These are phyloP conservation scores for Bettongia penicillata DNA, from an alignment of 2,113 vertebrate genomes.

Conservation along the genomic window DNA sequence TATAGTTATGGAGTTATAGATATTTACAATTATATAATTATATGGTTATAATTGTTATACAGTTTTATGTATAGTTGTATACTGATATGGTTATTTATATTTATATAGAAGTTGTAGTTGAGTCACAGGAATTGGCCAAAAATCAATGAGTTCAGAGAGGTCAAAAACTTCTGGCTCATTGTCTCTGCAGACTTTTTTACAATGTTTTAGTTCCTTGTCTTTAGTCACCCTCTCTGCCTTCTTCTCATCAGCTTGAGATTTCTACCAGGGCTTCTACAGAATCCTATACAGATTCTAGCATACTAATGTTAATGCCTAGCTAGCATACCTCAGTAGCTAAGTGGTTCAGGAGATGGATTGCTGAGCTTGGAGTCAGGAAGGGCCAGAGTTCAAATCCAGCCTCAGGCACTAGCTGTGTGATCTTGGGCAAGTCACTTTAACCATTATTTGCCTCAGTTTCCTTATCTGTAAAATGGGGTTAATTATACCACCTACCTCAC, in stretches of 20 bases:
- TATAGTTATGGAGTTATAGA: too few species aligned
- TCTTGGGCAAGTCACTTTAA: background rate
- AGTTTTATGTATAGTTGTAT: too few species aligned
- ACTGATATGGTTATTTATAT: background rate
- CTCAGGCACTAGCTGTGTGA: background rate
- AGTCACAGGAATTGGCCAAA: background rate
- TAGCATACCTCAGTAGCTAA: background rate
- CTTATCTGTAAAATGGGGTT: background rate
- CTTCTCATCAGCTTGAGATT: background rate
- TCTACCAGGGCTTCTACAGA: background rate
- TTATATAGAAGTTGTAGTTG: background rate
- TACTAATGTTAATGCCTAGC: background rate
- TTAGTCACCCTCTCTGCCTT: too few species aligned
- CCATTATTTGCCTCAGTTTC: background rate
- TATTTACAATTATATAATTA: too few species aligned
- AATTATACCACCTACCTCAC: background rate
- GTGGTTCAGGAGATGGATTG: background rate
- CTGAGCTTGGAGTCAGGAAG: background rate
- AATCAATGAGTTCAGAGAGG: background rate
- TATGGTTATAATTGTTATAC: too few species aligned
- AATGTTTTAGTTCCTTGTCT: too few species aligned
- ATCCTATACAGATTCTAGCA: background rate
- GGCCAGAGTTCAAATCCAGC: background rate
- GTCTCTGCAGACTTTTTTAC: background rate
- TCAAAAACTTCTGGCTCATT: background rate